Base-by-base conservation (phyloP, 2,797 vertebrate genomes). In the Naso thynnoides region DNA sequence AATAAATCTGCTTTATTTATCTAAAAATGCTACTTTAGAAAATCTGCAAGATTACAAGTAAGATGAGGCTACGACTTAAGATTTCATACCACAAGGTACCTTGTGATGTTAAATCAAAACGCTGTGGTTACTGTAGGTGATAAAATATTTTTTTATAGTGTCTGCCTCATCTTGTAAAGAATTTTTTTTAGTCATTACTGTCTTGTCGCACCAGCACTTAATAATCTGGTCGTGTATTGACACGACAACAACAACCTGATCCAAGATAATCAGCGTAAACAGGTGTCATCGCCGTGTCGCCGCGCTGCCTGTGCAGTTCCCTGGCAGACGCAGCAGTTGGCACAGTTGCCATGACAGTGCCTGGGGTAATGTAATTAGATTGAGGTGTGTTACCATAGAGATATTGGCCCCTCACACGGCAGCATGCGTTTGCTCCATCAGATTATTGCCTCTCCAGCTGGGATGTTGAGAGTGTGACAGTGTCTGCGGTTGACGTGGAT, bases 311-410 rank as follows among this genome's bases (percentile, higher is more conserved):
- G 78, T 78, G 77, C 76, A 50, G 77, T 54, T 79, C 59, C 70
- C 82, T 79, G 81, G 81, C 89, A 87, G 74, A 82, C 72, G 79
- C 78, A 67, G 76, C 86, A 74, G 69, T 85, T 88, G 85, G 87
- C 90, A 79, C 88, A 48, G 91, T 94, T 91, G 85, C 91, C 85
- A 88, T 91, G 88, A 91, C 83, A 79, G 89, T 85, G 48, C 24
- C 76, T 21, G 64, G 74, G 87, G 73, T 93, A 84, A 91, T 90
- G 82, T 76, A 70, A 87, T 89, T 82, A 87, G 79, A 82, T 49
- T 56, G 85, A 86, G 85, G 88, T 63, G 68, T 57, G 92, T 94
- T 89, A 91, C 93, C 92, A 94, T 94, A 90, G 93, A 69, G 88
- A 94, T 89, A n/a, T 55, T 3, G 58, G 75, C 71, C 47, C 8